Base-by-base conservation (phyloP, 2,888 invertebrate species). In the Hermaeophaga mercurialis region DNA sequence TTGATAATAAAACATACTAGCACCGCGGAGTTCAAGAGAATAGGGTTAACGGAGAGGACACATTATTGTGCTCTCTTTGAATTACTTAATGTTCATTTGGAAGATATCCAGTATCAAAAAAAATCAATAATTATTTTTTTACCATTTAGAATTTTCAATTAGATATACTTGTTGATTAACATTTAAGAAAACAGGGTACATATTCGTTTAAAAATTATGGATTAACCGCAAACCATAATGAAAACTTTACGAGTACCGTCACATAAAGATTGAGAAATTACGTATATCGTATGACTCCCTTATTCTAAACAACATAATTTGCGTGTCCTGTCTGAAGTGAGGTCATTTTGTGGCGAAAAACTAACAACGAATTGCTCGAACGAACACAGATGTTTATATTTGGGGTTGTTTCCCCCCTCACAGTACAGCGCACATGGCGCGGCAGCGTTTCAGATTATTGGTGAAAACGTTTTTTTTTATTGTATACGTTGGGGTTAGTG, bases 281-380 rank as follows among this genome's bases (percentile, higher is more conserved):
- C 36, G 17, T 8, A 36, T 17, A 15, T 36, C 15, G 4, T 36
- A 17, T 17, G 17, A 36, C 17, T 36, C 1, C 43, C 24, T 43
- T 43, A 12, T 43, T 24, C 24, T 43, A 43, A n/a, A 50, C 45
- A 45, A 50, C 50, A 45, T 56, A 56, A 56, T 56, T 56, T 41
- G 56, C 50, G 34, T 47, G 47, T 8, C 12, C 31, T 31, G 44
- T 26, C 50, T 17, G 22, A 38, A 38, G 22, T 36, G 36, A 39
- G 54, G 56, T 58, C 48, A 47, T 60, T 64, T 64, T 65, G 65
- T 45, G 64, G 66, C 59, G 59, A 61, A 64, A 66, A 64, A 61
- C 57, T 50, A 57, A 59, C 58, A 49, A 53, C 49, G 49, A 54
- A 63, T 58, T 56, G 58, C 55, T 33, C 41, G 31, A 54, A 54